Conservation (phyloP, 2,113 vertebrate species). For the Onychostoma macrolepis region DNA sequence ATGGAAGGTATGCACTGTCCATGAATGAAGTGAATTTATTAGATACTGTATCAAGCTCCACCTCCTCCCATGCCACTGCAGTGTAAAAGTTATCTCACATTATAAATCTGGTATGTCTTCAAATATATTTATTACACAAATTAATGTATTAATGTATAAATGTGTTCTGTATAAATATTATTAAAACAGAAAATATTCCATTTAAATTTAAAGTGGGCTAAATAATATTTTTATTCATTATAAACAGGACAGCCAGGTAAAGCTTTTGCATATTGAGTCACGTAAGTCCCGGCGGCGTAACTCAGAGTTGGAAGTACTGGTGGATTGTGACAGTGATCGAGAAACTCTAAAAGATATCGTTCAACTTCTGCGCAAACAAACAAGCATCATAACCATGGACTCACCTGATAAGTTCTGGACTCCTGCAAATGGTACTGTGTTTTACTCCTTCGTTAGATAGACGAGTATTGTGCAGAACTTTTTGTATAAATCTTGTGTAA, state of each 20-base stretch:
- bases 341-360: conserved; percentile 94
- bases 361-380: conserved; percentile 87
- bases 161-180: background rate
- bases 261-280: conserved; percentile 94
- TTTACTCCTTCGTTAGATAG: background rate
- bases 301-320: conserved; percentile 95
- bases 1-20: background rate
- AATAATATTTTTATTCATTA: background rate
- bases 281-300: conserved; percentile 90
- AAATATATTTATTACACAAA: background rate
- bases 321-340: conserved; percentile 92
- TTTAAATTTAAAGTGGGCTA: background rate
- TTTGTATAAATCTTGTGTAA: background rate
- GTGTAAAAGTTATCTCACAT: background rate
- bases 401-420: conserved; percentile 78
- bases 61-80: background rate
- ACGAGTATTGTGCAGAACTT: background rate
- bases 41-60: background rate
- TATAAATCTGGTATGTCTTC: background rate
- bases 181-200: background rate
- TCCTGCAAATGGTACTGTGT: conserved; percentile 78
- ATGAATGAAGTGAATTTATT: background rate
- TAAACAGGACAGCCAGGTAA: conserved; percentile 91
- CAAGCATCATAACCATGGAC: conserved; percentile 83
- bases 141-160: background rate